Base-by-base conservation (phyloP, 1,140 invertebrate genomes). In the Eriosoma lanigerum region DNA sequence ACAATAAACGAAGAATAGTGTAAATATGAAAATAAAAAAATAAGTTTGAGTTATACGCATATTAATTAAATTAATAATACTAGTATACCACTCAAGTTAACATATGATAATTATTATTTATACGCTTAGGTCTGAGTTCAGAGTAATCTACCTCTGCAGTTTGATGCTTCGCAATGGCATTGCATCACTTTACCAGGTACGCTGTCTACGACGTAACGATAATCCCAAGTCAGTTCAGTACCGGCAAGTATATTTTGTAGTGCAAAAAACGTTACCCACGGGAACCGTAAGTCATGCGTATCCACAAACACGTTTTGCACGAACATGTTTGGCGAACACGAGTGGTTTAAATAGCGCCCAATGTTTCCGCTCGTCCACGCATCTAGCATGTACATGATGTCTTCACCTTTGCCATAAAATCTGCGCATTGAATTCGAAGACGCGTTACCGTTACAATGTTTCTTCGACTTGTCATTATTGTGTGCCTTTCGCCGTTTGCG, bases 261-360 rank as follows among this genome's bases (percentile, higher is more conserved):
- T 4, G 96, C 93, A 86, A 98, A 99, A 87, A 98, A 98, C 9
- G 96, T 94, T 29, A 98, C 94, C 96, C 96, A 98, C 0, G 96
- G 97, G 86, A 98, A 98, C 19, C 97, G 89, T 4, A 97, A 89
- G 86, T 98, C 97, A 86, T 98, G 96, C 1, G 96, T 98, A 86
- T 98, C 96, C 24, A 98, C 96, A 86, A 98, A 98, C 9, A 98
- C 96, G 88, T 98, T 98, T 87, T 99, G 97, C 0, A 98, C 96
- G 87, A 97, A 98, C 6, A 97, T 92, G 87, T 98, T 98, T 10
- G 97, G 97, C 64, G 89, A 89, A 85, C 97, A 98, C 0, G 94
- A 97, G 86, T 98, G 95, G 88, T 98, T 98, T 24, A 98, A 89
- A 86, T 97, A 98, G 84, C 96, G 88, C 17, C 96, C 97, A 83